Base-by-base conservation (phyloP, 2,797 vertebrate genomes). In the Sitta carolinensis region DNA sequence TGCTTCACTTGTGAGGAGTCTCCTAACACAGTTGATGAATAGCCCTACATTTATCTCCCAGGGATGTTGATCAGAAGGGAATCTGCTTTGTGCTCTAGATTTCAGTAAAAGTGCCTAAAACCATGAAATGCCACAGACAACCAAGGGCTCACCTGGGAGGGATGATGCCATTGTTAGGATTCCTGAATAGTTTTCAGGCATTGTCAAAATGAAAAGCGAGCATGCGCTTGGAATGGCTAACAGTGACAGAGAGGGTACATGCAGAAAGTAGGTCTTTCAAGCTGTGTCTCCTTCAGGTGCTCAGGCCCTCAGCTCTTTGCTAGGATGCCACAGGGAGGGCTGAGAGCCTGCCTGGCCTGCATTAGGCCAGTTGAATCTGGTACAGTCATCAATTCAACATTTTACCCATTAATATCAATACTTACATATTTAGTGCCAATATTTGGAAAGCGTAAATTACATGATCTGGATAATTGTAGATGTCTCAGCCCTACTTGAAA, bases 1-100 rank as follows among this genome's bases (percentile, higher is more conserved):
- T 91, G 89, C 80, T 95, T 90, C 93, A 22, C 87, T 88, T 75
- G 61, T 1, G 0, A 94, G 90, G 54, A 45, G 74, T 79, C 77
- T 95, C 74, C 85, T 77, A 82, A 73, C 8, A 3, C 50, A 1
- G 7, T 21, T 96, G 95, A 94, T 91, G 80, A 96, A 95, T 88
- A 76, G 83, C 85, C 91, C 67, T 48, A 89, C 91, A 89, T 96
- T 94, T 62, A 86, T 94, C 93, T 95, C 72, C 43, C 83, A 52
- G 81, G 75, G 90, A 88, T 1, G 0, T 19, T 62, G 91, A 94
- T 93, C 82, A 87, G 91, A 90, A 80, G 48, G 85, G 79, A 90
- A 58, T n/a, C 63, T 89, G 90, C 69, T 63, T 85, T 50, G 27
- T 16, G 14, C 75, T 96, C 52, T 64, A 30, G 64, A 62, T 92